These are phyloP conservation scores for Ferdinandea cuprea DNA, from an alignment of 2,888 invertebrate genomes.

Conservation along the genomic window DNA sequence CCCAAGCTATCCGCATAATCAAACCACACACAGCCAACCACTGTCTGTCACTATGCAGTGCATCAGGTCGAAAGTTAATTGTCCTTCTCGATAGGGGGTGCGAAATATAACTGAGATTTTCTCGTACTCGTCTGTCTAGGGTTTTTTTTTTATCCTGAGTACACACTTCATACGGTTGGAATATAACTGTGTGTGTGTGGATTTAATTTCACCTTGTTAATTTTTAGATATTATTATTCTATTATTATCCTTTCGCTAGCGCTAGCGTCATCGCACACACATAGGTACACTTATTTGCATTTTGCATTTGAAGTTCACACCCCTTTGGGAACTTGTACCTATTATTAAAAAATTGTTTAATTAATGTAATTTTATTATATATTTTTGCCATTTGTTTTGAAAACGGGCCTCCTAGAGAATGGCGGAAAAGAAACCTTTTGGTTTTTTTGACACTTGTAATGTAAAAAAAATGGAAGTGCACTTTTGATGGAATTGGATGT, in stretches of 20 bases:
- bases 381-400: not conserved
- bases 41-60: slow-evolving; percentile 17
- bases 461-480: not conserved
- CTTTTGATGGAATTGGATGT: too few species aligned
- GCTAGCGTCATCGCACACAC: slow-evolving; percentile 7
- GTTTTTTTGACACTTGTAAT: not conserved
- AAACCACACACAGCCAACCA: slow-evolving; percentile 49
- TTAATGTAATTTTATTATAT: slow-evolving; percentile 11
- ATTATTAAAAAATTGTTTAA: slow-evolving; percentile 55
- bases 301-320: slow-evolving; percentile 60
- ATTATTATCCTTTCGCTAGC: slow-evolving; percentile 56
- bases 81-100: slow-evolving; percentile 65
- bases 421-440: not conserved
- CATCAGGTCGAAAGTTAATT: slow-evolving; percentile 69
- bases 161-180: too few species aligned
- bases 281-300: slow-evolving; percentile 34
- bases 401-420: not conserved
- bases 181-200: slow-evolving; percentile 8
- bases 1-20: slow-evolving; percentile 23
- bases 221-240: slow-evolving; percentile 68
- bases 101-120: slow-evolving; percentile 40
- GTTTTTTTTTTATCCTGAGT: not conserved
- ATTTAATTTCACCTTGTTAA: slow-evolving; percentile 66
- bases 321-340: slow-evolving; percentile 20
- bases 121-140: not conserved